phyloP scores from a whole-genome alignment of 2,797 vertebrate species.

The Bufotes viridis region DNA sequence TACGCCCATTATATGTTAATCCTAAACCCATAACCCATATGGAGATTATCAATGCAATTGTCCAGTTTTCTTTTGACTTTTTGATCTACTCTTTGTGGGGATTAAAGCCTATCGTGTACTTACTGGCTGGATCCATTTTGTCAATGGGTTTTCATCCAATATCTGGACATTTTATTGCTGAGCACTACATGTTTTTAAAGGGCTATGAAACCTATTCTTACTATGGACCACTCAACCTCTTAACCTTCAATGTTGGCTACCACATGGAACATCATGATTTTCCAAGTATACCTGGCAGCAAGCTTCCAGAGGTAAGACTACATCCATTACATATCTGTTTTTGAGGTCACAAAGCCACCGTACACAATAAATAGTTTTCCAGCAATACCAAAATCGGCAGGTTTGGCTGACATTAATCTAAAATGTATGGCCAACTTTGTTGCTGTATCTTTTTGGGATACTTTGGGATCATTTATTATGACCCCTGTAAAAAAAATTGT shows the following conservation, averaged over 20 bases:
- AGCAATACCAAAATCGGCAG: too few relatives aligned
- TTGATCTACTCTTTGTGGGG: slow-evolving; percentile 87
- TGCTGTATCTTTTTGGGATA: too few relatives aligned
- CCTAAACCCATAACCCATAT: slow-evolving; percentile 87
- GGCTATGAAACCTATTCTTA: slow-evolving; percentile 98
- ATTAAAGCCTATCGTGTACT: slow-evolving; percentile 88
- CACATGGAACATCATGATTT: slow-evolving; percentile 99
- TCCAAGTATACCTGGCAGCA: slow-evolving; percentile 94
- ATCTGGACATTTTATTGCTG: slow-evolving; percentile 96
- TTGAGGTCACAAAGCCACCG: too few relatives aligned
- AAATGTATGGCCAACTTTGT: too few relatives aligned
- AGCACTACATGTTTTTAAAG: slow-evolving; percentile 97
- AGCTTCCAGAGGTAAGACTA: slow-evolving; percentile 86
- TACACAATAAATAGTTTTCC: too few relatives aligned
- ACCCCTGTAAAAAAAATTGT: too few relatives aligned
- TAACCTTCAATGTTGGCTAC: slow-evolving; percentile 98
- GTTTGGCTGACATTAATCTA: too few relatives aligned
- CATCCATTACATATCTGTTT: neutral
- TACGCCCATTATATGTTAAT: slow-evolving; percentile 89
- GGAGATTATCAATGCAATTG: slow-evolving; percentile 84
- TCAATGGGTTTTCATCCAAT: slow-evolving; percentile 95
- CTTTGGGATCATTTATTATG: too few relatives aligned
- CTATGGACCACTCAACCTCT: slow-evolving; percentile 90
- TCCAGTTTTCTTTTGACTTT: slow-evolving; percentile 82
- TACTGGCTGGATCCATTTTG: slow-evolving; percentile 87